Evolutionary conservation across 2,113 vertebrate species (phyloP).

Genomic region (Lepus europaeus): DNA sequence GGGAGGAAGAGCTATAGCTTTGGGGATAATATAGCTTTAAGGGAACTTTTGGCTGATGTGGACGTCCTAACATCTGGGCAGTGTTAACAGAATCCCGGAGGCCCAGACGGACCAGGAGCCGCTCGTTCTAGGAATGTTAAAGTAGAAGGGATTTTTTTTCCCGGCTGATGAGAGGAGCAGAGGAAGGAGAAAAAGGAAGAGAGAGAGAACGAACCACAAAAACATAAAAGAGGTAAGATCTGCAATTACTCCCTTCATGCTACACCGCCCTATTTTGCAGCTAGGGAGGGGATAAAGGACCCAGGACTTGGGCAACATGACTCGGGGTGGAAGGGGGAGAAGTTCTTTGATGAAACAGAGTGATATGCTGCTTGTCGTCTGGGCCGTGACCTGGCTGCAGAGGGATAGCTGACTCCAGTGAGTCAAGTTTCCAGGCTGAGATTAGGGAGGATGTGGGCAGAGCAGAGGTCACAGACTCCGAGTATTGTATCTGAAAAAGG

Average conservation of each 20-base stretch:
- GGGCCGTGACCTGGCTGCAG: neutral
- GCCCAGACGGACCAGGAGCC: conserved; percentile 65
- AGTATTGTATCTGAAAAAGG: neutral
- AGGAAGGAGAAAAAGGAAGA: conserved; percentile 69
- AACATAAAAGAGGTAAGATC: conserved; percentile 74
- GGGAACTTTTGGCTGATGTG: conserved; percentile 79
- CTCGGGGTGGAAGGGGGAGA: neutral
- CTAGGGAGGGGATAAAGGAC: neutral
- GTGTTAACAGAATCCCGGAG: conserved; percentile 80
- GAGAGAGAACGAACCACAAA: conserved; percentile 14
- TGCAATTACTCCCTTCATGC: neutral
- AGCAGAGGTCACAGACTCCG: neutral
- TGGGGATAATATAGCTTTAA: conserved; percentile 82
- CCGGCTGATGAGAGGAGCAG: conserved; percentile 71
- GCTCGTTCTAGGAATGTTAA: conserved; percentile 79
- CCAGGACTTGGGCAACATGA: neutral
- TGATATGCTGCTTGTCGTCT: conserved; percentile 48
- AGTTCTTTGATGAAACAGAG: conserved; percentile 57
- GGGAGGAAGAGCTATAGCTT: conserved; percentile 65
- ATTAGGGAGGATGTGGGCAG: neutral
- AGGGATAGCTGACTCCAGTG: neutral
- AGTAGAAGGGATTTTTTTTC: conserved; percentile 57
- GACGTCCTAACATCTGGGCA: conserved; percentile 83
- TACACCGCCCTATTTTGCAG: neutral
- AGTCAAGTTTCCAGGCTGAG: conserved; percentile 36